phyloP scores from a whole-genome alignment of 2,888 invertebrate genomes.

The Perdita meconis region DNA sequence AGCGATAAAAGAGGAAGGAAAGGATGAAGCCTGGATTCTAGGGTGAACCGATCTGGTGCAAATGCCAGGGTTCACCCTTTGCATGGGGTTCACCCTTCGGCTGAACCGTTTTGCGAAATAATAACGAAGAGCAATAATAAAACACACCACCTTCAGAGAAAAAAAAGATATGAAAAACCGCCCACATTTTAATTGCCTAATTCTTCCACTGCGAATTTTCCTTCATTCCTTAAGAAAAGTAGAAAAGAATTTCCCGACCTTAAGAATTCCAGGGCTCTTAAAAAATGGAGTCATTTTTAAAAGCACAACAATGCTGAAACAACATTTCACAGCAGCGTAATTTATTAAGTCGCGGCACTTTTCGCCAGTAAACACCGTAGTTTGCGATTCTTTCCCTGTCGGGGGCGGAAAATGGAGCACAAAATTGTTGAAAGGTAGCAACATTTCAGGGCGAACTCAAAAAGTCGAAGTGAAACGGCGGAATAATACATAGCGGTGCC shows the following conservation, averaged over 20 bases:
- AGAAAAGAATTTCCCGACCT: not conserved
- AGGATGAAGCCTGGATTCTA: conserved; percentile 9
- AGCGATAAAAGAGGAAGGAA: conserved; percentile 32
- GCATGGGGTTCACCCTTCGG: conserved; percentile 17
- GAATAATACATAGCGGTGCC: not conserved
- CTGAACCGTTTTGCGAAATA: conserved; percentile 38
- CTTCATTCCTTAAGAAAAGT: not conserved
- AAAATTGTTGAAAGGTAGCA: not conserved
- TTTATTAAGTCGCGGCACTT: conserved; percentile 24
- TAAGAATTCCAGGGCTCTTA: not conserved
- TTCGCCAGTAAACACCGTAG: not conserved
- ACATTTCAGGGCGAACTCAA: not conserved
- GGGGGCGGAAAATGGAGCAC: not conserved
- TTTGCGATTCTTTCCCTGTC: not conserved
- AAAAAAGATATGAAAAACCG: not conserved
- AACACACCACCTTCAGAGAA: no score
- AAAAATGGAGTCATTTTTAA: conserved; percentile 13
- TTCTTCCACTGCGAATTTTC: no score
- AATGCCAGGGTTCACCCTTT: conserved; percentile 32
- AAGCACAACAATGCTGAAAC: not conserved
- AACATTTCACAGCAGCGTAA: conserved; percentile 14
- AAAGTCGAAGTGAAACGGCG: no score
- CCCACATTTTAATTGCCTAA: no score
- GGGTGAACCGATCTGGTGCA: conserved; percentile 7
- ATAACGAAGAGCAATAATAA: conserved; percentile 34